Conservation (phyloP, 2,113 vertebrate genomes). For the Morphnarchus princeps region DNA sequence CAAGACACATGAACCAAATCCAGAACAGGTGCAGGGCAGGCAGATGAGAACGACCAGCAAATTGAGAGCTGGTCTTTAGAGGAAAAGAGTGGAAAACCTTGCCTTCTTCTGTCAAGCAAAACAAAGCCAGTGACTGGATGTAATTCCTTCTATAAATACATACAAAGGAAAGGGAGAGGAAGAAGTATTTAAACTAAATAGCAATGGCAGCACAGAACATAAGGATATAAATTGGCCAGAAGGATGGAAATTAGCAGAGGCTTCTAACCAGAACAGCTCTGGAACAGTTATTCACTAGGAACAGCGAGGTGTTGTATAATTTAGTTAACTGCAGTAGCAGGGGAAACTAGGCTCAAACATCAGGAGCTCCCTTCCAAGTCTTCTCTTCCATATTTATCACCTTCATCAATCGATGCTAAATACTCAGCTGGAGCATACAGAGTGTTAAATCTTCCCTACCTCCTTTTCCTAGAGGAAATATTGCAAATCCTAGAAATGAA, state of each 20-base stretch:
- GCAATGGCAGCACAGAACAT: neutral
- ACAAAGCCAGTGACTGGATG: neutral
- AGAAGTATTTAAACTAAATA: neutral
- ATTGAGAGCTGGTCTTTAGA: neutral
- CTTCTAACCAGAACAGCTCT: neutral
- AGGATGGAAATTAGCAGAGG: neutral
- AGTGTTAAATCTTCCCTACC: neutral
- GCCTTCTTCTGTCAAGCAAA: neutral
- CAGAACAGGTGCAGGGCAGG: neutral
- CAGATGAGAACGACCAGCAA: neutral
- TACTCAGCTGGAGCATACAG: neutral
- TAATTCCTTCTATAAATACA: neutral
- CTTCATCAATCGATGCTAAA: neutral
- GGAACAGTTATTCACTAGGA: neutral
- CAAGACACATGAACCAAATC: neutral
- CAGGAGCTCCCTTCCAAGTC: neutral
- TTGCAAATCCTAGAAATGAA: neutral
- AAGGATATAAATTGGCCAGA: neutral
- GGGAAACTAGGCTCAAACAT: neutral
- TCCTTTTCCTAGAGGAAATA: neutral
- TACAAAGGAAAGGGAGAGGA: neutral
- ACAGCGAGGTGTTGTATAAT: accelerated
- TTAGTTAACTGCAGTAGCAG: neutral
- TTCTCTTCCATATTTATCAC: neutral
- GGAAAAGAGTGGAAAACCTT: neutral